Conservation (phyloP, 2,888 invertebrate genomes). For the Dendrolimus pini region DNA sequence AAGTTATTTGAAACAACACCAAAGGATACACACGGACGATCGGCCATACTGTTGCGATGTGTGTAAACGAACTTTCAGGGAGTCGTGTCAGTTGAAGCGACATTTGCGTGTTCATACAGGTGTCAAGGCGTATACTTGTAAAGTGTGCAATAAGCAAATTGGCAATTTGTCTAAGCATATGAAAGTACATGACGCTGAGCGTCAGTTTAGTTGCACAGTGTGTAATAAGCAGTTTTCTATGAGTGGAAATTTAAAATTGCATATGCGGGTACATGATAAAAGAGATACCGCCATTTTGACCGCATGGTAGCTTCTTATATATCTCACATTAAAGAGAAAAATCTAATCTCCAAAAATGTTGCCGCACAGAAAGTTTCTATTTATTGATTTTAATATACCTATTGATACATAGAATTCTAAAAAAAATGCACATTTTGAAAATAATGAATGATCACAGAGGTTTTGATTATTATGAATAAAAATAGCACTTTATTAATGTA, state of each 20-base stretch:
- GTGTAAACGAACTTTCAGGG: slow-evolving; percentile 53
- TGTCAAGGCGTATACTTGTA: slow-evolving; percentile 56
- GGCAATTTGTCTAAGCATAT: slow-evolving; percentile 60
- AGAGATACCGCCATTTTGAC: neutral
- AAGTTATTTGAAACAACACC: slow-evolving; percentile 63
- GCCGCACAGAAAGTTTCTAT: too few species aligned
- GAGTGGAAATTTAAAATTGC: slow-evolving; percentile 42
- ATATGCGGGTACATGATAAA: slow-evolving; percentile 40
- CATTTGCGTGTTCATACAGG: slow-evolving; percentile 58
- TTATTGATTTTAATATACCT: too few species aligned
- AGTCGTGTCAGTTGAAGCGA: slow-evolving; percentile 53
- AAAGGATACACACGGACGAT: slow-evolving; percentile 58
- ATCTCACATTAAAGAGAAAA: too few species aligned
- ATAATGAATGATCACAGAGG: too few species aligned
- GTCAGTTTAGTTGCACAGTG: slow-evolving; percentile 37
- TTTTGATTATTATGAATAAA: too few species aligned
- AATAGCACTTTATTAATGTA: too few species aligned
- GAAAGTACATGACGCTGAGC: slow-evolving; percentile 48
- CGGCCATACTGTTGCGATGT: slow-evolving; percentile 54
- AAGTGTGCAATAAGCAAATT: slow-evolving; percentile 62
- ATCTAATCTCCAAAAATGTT: too few species aligned
- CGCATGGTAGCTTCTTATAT: neutral
- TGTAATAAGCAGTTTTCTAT: slow-evolving; percentile 50
- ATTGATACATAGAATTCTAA: too few species aligned
- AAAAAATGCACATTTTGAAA: too few species aligned